phyloP scores from a whole-genome alignment of 2,113 vertebrate genomes.

The Serinus canaria region DNA sequence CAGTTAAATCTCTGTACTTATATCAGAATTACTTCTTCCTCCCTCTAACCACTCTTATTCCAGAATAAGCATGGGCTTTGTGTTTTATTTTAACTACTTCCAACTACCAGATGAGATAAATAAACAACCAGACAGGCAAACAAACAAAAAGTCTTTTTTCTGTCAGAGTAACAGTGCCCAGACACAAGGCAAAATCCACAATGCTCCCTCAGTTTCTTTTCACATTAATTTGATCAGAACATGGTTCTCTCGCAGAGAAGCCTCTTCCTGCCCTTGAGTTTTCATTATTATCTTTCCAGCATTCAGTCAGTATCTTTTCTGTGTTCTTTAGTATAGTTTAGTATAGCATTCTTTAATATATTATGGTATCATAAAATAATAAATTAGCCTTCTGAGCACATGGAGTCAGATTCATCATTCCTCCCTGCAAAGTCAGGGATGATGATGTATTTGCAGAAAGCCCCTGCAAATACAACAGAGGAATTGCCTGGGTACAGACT shows the following conservation, averaged over 20 bases:
- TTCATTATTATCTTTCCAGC: too few relatives aligned
- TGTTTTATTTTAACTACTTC: not conserved
- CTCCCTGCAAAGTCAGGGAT: too few relatives aligned
- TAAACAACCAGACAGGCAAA: not conserved
- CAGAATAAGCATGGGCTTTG: not conserved
- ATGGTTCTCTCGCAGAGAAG: fast-evolving
- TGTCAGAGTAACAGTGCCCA: not conserved
- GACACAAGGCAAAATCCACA: not conserved
- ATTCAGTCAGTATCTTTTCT: too few relatives aligned
- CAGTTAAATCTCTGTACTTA: not conserved
- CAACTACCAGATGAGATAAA: not conserved
- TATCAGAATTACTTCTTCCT: not conserved
- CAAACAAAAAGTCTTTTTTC: not conserved
- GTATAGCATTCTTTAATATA: too few relatives aligned
- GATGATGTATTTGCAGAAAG: too few relatives aligned
- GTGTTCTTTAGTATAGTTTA: too few relatives aligned
- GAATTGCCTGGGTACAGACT: too few relatives aligned
- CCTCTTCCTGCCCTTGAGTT: not conserved
- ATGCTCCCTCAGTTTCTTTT: not conserved
- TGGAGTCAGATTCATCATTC: too few relatives aligned
- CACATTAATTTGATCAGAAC: fast-evolving
- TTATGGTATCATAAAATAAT: too few relatives aligned
- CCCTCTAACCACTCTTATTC: not conserved
- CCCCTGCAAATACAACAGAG: not conserved
- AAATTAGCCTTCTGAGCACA: too few relatives aligned